Percentiles rank a stretch among this genome's conserved stretches.
Conservation (phyloP, 2,888 invertebrate genomes). For the Drosophila pseudotakahashii region DNA sequence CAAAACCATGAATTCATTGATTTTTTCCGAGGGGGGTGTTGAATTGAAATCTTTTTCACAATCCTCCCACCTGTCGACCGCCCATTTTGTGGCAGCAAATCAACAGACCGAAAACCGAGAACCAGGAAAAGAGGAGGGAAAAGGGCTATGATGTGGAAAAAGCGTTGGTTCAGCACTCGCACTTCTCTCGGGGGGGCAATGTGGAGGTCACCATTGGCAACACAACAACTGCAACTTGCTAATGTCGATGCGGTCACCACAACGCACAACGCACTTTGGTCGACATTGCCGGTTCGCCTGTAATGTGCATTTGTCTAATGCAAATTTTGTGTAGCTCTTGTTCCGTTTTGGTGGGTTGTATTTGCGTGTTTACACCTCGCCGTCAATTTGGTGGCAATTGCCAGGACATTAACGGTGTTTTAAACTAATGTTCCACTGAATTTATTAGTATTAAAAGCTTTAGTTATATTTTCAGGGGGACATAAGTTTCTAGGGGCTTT, state of each 20-base stretch:
- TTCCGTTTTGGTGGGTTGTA: constrained; percentile 4
- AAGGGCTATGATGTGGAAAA: constrained; percentile 39
- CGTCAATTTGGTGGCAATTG: constrained; percentile 3
- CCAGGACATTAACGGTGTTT: constrained; percentile 6
- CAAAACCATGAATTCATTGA: constrained; percentile 48
- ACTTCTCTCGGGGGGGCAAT: constrained; percentile 10
- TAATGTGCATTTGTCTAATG: constrained; percentile 41
- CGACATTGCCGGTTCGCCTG: constrained; percentile 15
- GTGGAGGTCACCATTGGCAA: constrained; percentile 8
- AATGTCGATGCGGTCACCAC: constrained; percentile 34
- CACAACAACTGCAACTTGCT: constrained; percentile 30
- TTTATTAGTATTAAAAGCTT: not conserved
- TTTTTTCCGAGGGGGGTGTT: constrained; percentile 14
- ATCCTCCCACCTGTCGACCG: constrained; percentile 14
- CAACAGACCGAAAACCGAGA: constrained; percentile 34
- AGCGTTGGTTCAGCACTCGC: constrained; percentile 50
- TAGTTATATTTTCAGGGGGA: not conserved
- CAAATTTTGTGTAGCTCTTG: constrained; percentile 57
- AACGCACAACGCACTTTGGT: constrained; percentile 46
- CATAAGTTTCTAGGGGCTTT: not conserved
- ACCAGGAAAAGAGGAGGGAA: not conserved
- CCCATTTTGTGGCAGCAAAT: constrained; percentile 34
- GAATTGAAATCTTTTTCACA: constrained; percentile 29
- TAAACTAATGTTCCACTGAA: not conserved
- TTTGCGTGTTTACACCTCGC: constrained; percentile 18